phyloP scores from a whole-genome alignment of 1,140 invertebrate genomes.

The Papilio polytes region DNA sequence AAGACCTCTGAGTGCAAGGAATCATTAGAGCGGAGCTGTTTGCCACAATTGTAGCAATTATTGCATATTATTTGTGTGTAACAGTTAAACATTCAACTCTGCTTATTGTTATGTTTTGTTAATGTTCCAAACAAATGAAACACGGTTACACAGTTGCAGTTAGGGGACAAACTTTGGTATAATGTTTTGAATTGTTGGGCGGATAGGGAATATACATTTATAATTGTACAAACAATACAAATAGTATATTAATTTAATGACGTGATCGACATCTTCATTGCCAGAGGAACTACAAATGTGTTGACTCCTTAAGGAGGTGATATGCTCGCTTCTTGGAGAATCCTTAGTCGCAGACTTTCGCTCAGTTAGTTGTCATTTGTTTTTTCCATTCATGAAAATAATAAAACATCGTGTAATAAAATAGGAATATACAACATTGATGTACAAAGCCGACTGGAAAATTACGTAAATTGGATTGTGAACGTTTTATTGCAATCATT shows the following conservation, averaged over 20 bases:
- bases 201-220: background rate
- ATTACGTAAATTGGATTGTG: constrained; percentile 34
- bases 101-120: background rate
- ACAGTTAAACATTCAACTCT: background rate
- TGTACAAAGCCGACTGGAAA: constrained; percentile 11
- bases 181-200: background rate
- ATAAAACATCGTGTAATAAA: background rate
- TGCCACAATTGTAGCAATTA: constrained; percentile 19
- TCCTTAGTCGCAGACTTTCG: background rate
- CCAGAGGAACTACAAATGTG: no score
- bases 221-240: background rate
- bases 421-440: background rate
- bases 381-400: background rate
- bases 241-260: background rate
- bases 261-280: no score
- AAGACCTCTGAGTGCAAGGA: constrained; percentile 29
- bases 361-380: background rate
- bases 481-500: constrained; percentile 34
- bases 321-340: background rate
- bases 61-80: constrained; percentile 14
- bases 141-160: background rate
- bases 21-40: constrained; percentile 15
- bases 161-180: background rate
- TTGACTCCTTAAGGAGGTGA: no score
- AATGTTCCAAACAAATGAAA: background rate